Evolutionary conservation across 2,888 invertebrate species (phyloP).

Genomic region (Melieria picta): DNA sequence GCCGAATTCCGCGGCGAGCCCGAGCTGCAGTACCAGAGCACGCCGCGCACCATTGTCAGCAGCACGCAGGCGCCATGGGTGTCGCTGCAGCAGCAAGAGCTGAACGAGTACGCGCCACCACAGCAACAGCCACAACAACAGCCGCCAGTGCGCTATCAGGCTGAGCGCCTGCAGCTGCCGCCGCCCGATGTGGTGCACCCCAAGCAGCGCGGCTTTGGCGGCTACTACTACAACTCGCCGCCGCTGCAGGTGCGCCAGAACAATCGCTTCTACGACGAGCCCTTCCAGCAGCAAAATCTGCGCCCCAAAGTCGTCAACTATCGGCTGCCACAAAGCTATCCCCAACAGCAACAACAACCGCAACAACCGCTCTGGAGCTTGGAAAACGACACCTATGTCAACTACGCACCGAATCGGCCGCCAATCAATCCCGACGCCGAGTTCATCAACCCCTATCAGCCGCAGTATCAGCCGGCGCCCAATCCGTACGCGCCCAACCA

Average conservation of each 20-base stretch:
- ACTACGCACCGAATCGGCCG: constrained; percentile 71
- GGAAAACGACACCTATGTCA: constrained; percentile 74
- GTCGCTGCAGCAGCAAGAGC: constrained; percentile 48
- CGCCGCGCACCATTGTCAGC: constrained; percentile 72
- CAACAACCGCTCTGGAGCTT: constrained; percentile 67
- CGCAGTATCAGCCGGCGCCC: constrained; percentile 29
- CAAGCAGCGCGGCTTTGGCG: constrained; percentile 52
- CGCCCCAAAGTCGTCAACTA: constrained; percentile 49
- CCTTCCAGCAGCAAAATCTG: constrained; percentile 48
- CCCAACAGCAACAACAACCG: constrained; percentile 42
- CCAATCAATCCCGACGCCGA: constrained; percentile 76
- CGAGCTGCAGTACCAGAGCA: constrained; percentile 66
- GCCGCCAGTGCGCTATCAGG: constrained; percentile 33
- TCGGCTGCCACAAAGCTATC: constrained; percentile 44
- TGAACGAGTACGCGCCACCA: constrained; percentile 30
- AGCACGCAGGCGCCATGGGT: constrained; percentile 51
- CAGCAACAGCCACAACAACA: constrained; percentile 36
- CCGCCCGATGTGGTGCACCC: constrained; percentile 38
- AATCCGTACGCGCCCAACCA: constrained; percentile 63
- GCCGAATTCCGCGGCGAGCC: constrained; percentile 21
- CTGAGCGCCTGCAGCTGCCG: constrained; percentile 36
- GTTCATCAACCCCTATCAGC: constrained; percentile 66
- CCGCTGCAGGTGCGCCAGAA: constrained; percentile 51
- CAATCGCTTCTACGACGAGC: constrained; percentile 54
- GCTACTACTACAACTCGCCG: constrained; percentile 54